A percentile compares a stretch with the other conserved stretches of the same genome.
Conservation (phyloP, 2,113 vertebrate species). For the Brachyistius frenatus region DNA sequence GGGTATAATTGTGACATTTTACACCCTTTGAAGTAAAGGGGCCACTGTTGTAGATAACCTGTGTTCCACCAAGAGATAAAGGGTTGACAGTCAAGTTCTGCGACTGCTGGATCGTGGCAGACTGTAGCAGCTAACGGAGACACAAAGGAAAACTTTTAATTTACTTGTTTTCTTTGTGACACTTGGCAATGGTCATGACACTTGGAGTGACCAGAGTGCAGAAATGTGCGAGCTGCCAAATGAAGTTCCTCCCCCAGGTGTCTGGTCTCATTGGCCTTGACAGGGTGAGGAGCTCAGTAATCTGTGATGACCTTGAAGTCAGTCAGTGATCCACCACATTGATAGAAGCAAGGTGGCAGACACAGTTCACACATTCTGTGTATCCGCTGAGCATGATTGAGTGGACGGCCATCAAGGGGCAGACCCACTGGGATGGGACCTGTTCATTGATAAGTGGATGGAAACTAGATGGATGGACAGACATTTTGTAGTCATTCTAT, state of each 20-base stretch:
- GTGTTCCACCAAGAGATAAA: neutral
- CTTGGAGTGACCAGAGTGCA: constrained; percentile 25
- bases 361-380: constrained; percentile 48
- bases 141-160: constrained; percentile 29
- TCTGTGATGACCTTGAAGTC: constrained; percentile 48
- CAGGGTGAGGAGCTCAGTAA: constrained; percentile 45
- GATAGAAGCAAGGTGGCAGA: constrained; percentile 46
- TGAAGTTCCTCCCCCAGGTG: constrained; percentile 6
- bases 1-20: too few relatives aligned
- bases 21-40: too few relatives aligned
- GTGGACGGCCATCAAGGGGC: constrained; percentile 3
- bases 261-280: constrained; percentile 51
- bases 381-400: constrained; percentile 30
- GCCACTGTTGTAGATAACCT: too few relatives aligned
- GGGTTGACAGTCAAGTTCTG: constrained; percentile 1
- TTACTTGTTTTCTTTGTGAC: constrained; percentile 17
- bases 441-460: constrained; percentile 9
- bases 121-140: neutral
- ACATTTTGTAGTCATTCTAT: neutral
- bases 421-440: neutral
- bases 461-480: constrained; percentile 4
- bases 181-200: neutral
- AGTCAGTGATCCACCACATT: constrained; percentile 25
- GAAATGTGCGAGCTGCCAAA: constrained; percentile 38
- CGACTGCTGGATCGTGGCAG: neutral